These are phyloP conservation scores for Gambusia holbrooki DNA, from an alignment of 2,113 vertebrate species.

Conservation along the genomic window DNA sequence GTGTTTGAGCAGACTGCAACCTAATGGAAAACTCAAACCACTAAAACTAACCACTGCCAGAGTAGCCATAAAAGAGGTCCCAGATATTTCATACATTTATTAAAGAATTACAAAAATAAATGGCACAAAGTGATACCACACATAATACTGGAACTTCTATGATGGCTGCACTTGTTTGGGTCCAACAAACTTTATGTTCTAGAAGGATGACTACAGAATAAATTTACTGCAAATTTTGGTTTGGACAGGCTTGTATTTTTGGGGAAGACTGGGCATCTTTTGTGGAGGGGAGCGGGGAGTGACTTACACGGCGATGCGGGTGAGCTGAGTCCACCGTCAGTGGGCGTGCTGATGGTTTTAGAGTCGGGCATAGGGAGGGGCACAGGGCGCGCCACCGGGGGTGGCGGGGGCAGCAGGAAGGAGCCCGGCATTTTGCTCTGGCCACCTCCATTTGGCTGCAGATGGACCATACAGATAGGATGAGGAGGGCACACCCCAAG, in stretches of 20 bases:
- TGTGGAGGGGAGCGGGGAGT: constrained; percentile 74
- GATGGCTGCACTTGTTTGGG: constrained; percentile 23
- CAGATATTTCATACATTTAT: constrained; percentile 7
- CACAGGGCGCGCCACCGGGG: constrained; percentile 95
- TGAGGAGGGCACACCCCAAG: constrained; percentile 84
- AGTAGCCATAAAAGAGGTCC: constrained; percentile 34
- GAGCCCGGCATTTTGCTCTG: constrained; percentile 96
- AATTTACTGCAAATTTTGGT: constrained; percentile 25
- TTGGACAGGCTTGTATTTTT: constrained; percentile 38
- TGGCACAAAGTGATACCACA: constrained; percentile 5
- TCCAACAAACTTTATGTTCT: neutral
- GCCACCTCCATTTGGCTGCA: constrained; percentile 96
- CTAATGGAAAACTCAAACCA: constrained; percentile 20
- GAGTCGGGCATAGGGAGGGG: constrained; percentile 98
- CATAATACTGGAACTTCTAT: constrained; percentile 27
- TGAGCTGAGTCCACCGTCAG: constrained; percentile 91
- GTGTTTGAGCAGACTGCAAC: constrained; percentile 42
- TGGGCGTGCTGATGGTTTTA: constrained; percentile 96
- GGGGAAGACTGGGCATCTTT: constrained; percentile 61
- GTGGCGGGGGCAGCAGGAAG: constrained; percentile 95
- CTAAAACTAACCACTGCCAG: constrained; percentile 2
- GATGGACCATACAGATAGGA: constrained; percentile 92
- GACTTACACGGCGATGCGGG: constrained; percentile 97
- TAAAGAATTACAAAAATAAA: neutral
- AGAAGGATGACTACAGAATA: constrained; percentile 5